phyloP scores from a whole-genome alignment of 2,113 vertebrate species.

The Bos taurus region ARS-UCD2.0 NC_037331.1:10096501-10097000 shows the following conservation, averaged over 20 bases:
- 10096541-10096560: background rate
- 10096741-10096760: background rate
- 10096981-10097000: background rate
- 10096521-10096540: background rate
- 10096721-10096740: background rate
- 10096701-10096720: background rate
- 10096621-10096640: background rate
- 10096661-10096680: background rate
- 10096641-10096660: background rate
- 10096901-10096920: background rate
- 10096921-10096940: background rate
- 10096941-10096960: background rate
- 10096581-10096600: background rate
- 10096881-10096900: background rate
- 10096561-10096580: background rate
- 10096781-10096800: background rate
- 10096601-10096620: background rate
- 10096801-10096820: background rate
- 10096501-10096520: background rate
- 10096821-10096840: background rate
- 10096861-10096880: background rate
- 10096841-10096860: background rate
- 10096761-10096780: background rate
- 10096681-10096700: background rate
- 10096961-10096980: background rate